These are phyloP conservation scores for Mesocentrotus franciscanus DNA, from an alignment of 53 echinoderm and acorn worm species.

Conservation along the genomic window DNA sequence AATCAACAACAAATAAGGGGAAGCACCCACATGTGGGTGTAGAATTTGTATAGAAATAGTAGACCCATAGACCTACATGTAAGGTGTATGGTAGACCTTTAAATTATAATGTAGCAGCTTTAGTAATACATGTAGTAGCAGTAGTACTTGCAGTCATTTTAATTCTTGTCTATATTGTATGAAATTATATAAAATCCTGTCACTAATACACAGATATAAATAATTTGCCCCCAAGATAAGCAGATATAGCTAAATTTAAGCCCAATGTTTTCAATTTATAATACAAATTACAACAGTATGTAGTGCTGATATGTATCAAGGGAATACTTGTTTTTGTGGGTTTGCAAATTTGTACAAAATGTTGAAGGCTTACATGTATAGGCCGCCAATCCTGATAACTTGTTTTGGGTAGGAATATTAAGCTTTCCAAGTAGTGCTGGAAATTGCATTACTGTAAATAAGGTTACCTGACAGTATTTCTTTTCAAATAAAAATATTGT, in stretches of 20 bases:
- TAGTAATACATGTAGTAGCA: no score
- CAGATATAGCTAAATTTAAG: not conserved
- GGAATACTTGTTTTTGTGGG: no score
- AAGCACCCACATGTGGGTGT: not conserved
- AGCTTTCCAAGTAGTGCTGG: not conserved
- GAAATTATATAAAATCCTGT: no score
- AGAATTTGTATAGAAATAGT: not conserved
- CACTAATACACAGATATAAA: not conserved
- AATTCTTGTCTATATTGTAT: no score
- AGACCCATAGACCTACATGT: not conserved
- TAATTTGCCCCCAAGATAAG: not conserved
- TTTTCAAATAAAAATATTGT: not conserved
- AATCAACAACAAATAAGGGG: slow-evolving; percentile 25
- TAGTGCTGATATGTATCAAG: not conserved
- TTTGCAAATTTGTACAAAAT: not conserved
- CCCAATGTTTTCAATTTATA: not conserved
- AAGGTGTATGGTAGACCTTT: no score
- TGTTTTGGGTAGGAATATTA: not conserved
- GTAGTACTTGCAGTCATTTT: not conserved
- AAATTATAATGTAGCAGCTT: no score
- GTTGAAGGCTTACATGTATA: no score
- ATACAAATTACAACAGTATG: not conserved
- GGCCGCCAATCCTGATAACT: not conserved
- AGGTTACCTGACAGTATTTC: slow-evolving; percentile 10
- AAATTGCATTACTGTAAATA: slow-evolving; percentile 18